phyloP scores from a whole-genome alignment of 2,888 invertebrate species.

The Marasmarcha lunaedactyla region DNA sequence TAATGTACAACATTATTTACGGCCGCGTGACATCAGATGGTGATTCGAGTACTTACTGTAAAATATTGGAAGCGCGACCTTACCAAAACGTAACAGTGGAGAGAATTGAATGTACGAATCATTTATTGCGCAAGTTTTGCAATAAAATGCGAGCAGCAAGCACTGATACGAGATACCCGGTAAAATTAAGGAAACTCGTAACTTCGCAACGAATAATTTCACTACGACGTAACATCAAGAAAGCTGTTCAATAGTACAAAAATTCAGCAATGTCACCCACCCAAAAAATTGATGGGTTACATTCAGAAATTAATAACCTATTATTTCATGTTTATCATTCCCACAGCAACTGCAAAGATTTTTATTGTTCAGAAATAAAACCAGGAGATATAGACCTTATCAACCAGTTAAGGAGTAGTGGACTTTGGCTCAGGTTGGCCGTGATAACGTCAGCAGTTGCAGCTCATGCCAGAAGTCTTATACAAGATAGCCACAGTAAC shows the following conservation, averaged over 20 bases:
- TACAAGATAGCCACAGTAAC: slow-evolving; percentile 1
- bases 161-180: too few species aligned
- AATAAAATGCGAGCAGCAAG: too few species aligned
- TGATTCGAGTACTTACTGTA: too few species aligned
- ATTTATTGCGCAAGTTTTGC: too few species aligned
- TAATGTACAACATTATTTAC: too few species aligned
- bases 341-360: slow-evolving; percentile 1
- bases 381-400: slow-evolving; percentile 1
- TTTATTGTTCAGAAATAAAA: slow-evolving; percentile 2
- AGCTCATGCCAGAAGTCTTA: neutral
- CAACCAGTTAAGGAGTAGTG: slow-evolving; percentile 1
- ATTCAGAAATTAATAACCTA: neutral
- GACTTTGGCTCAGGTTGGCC: neutral
- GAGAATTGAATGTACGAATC: too few species aligned
- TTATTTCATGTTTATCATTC: slow-evolving; percentile 1
- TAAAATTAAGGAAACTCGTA: too few species aligned
- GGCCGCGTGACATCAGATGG: too few species aligned
- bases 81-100: too few species aligned
- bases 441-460: neutral
- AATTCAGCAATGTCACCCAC: neutral
- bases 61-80: too few species aligned
- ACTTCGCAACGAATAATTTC: neutral
- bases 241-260: neutral
- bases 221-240: neutral
- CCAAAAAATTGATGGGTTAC: neutral